Evolutionary conservation across 2,888 invertebrate genomes (phyloP).

Genomic region (Mesopsocus fuscifrons): DNA sequence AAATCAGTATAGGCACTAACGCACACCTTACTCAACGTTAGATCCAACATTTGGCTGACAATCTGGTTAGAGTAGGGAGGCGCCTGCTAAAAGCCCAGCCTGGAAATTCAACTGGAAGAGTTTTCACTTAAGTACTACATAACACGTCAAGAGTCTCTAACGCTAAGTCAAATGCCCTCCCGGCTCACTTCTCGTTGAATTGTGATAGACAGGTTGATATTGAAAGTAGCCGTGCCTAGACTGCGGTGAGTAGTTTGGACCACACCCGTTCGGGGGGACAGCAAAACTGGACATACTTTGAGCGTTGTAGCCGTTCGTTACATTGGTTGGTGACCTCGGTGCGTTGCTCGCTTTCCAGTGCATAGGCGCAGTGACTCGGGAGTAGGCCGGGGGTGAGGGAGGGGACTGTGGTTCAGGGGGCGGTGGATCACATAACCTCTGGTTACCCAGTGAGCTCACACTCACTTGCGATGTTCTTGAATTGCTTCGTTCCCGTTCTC

Average conservation of each 20-base stretch:
- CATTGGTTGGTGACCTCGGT: not conserved
- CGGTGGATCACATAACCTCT: slow-evolving; percentile 2
- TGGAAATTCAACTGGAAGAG: too few species aligned
- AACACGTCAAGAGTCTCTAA: too few species aligned
- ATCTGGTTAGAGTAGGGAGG: too few species aligned
- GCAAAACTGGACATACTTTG: slow-evolving; percentile 7
- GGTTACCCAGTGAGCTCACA: not conserved
- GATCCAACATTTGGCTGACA: too few species aligned
- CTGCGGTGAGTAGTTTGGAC: not conserved
- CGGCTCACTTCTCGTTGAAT: slow-evolving; percentile 7
- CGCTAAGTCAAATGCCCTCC: slow-evolving; percentile 6
- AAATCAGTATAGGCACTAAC: too few species aligned
- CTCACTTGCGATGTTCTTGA: slow-evolving; percentile 4
- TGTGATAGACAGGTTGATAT: slow-evolving; percentile 8
- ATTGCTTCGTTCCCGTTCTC: slow-evolving; percentile 7
- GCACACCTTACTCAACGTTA: too few species aligned
- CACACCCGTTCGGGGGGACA: not conserved
- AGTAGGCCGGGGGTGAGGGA: slow-evolving; percentile 4
- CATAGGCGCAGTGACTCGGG: slow-evolving; percentile 2
- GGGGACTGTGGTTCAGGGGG: not conserved
- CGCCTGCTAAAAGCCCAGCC: too few species aligned
- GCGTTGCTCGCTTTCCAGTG: slow-evolving; percentile 7
- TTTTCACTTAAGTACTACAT: too few species aligned
- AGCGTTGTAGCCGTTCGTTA: not conserved
- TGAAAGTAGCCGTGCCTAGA: slow-evolving; percentile 6